Percentiles rank a stretch among this genome's conserved stretches.
phyloP scores from a whole-genome alignment of 2,888 invertebrate species.

The Apodemia hepburni region DNA sequence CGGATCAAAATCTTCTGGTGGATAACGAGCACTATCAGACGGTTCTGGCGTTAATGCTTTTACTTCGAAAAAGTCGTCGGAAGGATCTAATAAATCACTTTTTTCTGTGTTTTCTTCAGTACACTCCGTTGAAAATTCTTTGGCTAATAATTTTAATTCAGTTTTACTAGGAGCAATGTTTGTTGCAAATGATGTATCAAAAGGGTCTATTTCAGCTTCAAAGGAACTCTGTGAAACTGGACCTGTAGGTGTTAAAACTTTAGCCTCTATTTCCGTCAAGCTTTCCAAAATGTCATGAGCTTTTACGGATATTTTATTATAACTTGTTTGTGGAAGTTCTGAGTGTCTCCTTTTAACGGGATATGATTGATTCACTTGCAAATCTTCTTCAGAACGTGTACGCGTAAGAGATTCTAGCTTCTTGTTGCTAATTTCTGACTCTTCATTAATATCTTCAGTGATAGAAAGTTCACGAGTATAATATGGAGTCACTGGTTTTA shows the following conservation, averaged over 20 bases:
- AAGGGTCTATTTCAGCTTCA: slow-evolving; percentile 81
- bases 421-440: slow-evolving; percentile 84
- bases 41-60: slow-evolving; percentile 87
- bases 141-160: slow-evolving; percentile 88
- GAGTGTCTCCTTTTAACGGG: slow-evolving; percentile 72
- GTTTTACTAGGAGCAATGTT: slow-evolving; percentile 89
- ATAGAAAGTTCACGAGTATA: slow-evolving; percentile 84
- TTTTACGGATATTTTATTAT: slow-evolving; percentile 44
- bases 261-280: slow-evolving; percentile 63
- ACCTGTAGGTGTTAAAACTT: slow-evolving; percentile 82
- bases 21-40: slow-evolving; percentile 43
- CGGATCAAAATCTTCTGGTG: slow-evolving; percentile 83
- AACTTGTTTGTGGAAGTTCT: slow-evolving; percentile 57
- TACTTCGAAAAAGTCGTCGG: slow-evolving; percentile 79
- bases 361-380: slow-evolving; percentile 72
- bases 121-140: slow-evolving; percentile 83
- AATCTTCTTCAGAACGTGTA: slow-evolving; percentile 83
- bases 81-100: slow-evolving; percentile 70
- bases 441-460: slow-evolving; percentile 73
- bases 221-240: slow-evolving; percentile 55
- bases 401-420: slow-evolving; percentile 77
- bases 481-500: slow-evolving; percentile 90
- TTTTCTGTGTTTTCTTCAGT: slow-evolving; percentile 49
- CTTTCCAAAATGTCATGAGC: slow-evolving; percentile 58
- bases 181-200: slow-evolving; percentile 37